Percentiles rank a stretch among this genome's conserved stretches.
Evolutionary conservation across 2,113 vertebrate genomes (phyloP).

Genomic region (Albula goreensis): DNA sequence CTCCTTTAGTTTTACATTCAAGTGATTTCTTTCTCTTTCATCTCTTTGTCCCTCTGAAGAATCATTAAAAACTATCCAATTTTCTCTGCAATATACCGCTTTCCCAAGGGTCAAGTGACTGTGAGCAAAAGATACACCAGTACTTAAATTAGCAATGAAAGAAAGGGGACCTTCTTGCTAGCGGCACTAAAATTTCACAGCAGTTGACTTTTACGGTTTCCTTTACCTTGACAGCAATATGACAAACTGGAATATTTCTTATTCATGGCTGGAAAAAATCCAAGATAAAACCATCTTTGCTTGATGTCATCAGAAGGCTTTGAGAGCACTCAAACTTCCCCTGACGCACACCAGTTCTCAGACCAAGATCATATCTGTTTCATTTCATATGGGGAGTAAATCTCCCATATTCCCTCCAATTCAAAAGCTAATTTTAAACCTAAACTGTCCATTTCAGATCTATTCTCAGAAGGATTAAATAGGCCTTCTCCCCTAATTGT

Average conservation of each 20-base stretch:
- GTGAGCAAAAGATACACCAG: constrained; percentile 36
- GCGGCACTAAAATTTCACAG: constrained; percentile 35
- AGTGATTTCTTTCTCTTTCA: constrained; percentile 40
- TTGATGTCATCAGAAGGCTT: neutral
- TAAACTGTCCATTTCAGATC: neutral
- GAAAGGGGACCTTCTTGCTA: constrained; percentile 35
- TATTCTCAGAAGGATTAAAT: neutral
- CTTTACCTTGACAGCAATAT: constrained; percentile 53
- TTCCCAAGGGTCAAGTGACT: constrained; percentile 46
- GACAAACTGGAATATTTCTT: constrained; percentile 27
- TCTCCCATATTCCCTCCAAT: neutral
- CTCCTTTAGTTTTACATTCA: constrained; percentile 43
- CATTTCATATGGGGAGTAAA: neutral
- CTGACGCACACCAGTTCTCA: neutral
- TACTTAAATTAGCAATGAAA: constrained; percentile 51
- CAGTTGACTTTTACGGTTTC: constrained; percentile 11
- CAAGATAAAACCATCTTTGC: neutral
- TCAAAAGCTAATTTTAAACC: neutral
- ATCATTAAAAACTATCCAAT: constrained; percentile 64
- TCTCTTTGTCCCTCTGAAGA: constrained; percentile 51
- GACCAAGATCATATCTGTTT: neutral
- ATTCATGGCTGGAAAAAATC: constrained; percentile 3
- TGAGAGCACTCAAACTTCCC: neutral
- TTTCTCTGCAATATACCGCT: constrained; percentile 52
- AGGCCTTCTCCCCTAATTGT: neutral